Base-by-base conservation (phyloP, 1,140 invertebrate species). In the Dendrolimus kikuchii region DNA sequence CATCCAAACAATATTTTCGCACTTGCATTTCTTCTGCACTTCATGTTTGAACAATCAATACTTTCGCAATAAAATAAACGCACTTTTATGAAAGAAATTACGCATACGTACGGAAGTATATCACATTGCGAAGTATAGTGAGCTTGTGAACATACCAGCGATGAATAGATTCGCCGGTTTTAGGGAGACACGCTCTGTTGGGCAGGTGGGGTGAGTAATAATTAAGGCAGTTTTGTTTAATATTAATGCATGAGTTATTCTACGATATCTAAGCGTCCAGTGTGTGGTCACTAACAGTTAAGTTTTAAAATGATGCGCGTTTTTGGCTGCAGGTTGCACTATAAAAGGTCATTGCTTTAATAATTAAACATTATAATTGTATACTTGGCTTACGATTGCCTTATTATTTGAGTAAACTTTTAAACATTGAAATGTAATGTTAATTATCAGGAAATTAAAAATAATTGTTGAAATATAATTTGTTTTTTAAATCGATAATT, bases 121-220 rank as follows among this genome's bases (percentile, higher is more conserved):
- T 38, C 46, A 49, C 48, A 39, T 10, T 49, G 38, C 9, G 37
- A 49, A 40, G 38, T 64, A 55, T 65, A 62, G 66, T 63, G 68
- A 70, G 60, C 52, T 58, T 64, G 68, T 74, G 76, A 72, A 74
- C 68, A 78, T 68, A 65, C 59, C 60, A 63, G 58, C 62, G 57
- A 64, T 78, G 82, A 86, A 86, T 82, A 82, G 74, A 74, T 82
- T 75, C 69, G 78, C 67, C 75, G 72, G 79, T 84, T 83, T 85
- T 80, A 74, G 79, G 87, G 87, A 88, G 85, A 88, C 78, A 81
- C 79, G 85, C 82, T 87, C 81, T 71, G 78, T 38, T 82, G 84
- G 59, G 68, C 81, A 88, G 85, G 71, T 85, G 85, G 87, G 86
- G 85, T 87, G 87, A 84, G 84, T 86, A 79, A 85, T 84, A 87